Evolutionary conservation across 92 coral and sea anemone species (phyloP).

Genomic region (Epizoanthus stellaris): DNA sequence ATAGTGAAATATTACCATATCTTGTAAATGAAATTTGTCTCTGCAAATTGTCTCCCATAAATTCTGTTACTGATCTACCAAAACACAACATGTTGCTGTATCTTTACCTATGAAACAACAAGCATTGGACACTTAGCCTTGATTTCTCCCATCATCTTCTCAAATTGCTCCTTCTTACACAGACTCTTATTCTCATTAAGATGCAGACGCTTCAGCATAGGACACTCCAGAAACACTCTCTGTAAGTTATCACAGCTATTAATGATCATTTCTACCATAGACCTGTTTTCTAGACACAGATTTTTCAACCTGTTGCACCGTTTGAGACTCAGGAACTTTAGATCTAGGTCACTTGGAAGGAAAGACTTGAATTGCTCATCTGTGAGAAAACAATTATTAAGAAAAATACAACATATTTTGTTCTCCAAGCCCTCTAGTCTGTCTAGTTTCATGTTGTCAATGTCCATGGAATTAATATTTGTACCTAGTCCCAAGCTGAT

Average conservation of each 20-base stretch:
- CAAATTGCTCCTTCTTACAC: slow-evolving; percentile 28
- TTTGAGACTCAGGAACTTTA: slow-evolving; percentile 34
- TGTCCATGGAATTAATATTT: slow-evolving; percentile 35
- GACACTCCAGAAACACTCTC: slow-evolving; percentile 37
- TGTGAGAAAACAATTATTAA: slow-evolving; percentile 29
- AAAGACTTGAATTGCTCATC: slow-evolving; percentile 36
- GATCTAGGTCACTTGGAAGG: slow-evolving; percentile 22
- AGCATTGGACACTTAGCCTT: slow-evolving; percentile 35
- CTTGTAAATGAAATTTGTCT: too few relatives aligned
- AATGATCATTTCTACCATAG: slow-evolving; percentile 38
- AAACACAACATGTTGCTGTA: too few relatives aligned
- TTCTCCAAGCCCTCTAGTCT: slow-evolving; percentile 15
- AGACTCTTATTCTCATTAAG: slow-evolving; percentile 32
- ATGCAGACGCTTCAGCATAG: slow-evolving; percentile 27
- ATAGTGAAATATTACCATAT: too few relatives aligned
- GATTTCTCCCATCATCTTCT: slow-evolving; percentile 36
- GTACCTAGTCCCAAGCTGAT: slow-evolving; percentile 48
- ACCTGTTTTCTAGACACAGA: slow-evolving; percentile 8
- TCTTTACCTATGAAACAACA: not conserved
- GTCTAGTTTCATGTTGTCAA: slow-evolving; percentile 44
- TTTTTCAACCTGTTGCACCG: not conserved
- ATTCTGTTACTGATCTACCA: too few relatives aligned
- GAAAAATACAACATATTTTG: slow-evolving; percentile 27
- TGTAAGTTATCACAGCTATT: slow-evolving; percentile 32
- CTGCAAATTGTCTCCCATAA: too few relatives aligned